A percentile compares a stretch with the other conserved stretches of the same genome.
Conservation (phyloP, 2,797 vertebrate species). For the Thaleichthys pacificus region DNA sequence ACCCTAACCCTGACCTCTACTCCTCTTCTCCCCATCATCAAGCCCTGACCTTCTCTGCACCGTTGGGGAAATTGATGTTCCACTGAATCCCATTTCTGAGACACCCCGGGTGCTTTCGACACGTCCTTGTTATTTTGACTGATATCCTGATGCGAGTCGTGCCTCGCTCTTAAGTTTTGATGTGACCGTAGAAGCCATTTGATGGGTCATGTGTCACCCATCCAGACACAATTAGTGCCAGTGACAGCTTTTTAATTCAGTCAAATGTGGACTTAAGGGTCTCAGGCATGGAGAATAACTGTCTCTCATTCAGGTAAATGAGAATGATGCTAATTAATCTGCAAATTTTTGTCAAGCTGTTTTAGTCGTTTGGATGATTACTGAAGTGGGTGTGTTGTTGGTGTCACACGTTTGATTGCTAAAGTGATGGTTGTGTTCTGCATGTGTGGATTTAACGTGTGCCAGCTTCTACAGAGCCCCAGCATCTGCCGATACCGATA, state of each 20-base stretch:
- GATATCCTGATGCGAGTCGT: background rate
- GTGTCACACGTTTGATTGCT: conserved; percentile 50
- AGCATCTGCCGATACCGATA: conserved; percentile 34
- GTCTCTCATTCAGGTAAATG: conserved; percentile 52
- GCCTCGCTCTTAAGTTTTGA: background rate
- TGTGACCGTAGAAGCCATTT: background rate
- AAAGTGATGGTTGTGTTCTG: conserved; percentile 24
- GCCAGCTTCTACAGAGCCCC: conserved; percentile 28
- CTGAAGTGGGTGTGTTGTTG: conserved; percentile 52
- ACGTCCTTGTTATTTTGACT: background rate
- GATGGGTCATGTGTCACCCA: background rate
- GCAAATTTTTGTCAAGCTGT: conserved; percentile 52
- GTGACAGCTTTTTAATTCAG: background rate
- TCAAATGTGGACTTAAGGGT: conserved; percentile 4
- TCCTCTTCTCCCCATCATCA: background rate
- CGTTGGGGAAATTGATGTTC: background rate
- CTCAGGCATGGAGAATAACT: conserved; percentile 15
- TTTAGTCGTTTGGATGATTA: conserved; percentile 57
- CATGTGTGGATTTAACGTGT: no score
- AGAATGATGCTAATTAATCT: conserved; percentile 55
- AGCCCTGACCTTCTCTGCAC: background rate
- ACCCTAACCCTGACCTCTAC: background rate
- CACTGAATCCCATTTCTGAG: background rate
- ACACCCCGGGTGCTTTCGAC: background rate
- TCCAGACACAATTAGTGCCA: background rate